Evolutionary conservation across 2,888 invertebrate genomes (phyloP), one percentile per base, ranked within the genome.

Genomic region (Psylliodes chrysocephalus): DNA sequence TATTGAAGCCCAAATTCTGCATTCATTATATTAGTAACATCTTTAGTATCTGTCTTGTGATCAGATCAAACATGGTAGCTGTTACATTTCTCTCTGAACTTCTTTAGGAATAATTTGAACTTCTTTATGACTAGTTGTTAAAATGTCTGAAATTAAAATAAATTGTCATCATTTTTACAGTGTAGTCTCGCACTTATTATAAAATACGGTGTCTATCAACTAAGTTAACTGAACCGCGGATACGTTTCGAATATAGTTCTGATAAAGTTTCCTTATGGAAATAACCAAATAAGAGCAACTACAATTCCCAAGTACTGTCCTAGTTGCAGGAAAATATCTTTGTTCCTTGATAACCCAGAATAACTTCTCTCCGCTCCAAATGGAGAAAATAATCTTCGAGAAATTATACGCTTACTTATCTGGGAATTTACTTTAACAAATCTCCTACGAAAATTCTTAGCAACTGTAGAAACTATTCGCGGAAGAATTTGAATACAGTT

Each of bases 401-500:
- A 46, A 46, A 22, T 46, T 46, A 46, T 46, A 46, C 46, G 46
- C 46, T 8, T 46, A 22, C 46, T 46, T 46, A 46, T 46, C 46
- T 12, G 22, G 12, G 46, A 46, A 46, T 46, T 46, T 46, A 12
- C 46, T 46, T n/a, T 46, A 46, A 46, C 46, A 46, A 46, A 46
- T 46, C 46, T 46, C 25, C 46, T 46, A 46, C 46, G 46, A 46
- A 46, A 46, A 46, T 46, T 46, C 46, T 25, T 22, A n/a, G n/a
- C n/a, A 22, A 18, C 44, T 15, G 19, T 22, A 17, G 12, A 46
- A 46, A 46, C 46, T 46, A 46, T 46, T 46, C 25, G n/a, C 6
- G 46, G 46, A 46, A 46, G 46, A 46, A 46, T 46, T 46, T 46
- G 46, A 46, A 46, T 46, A 46, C 22, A 46, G 22, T 46, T n/a